A percentile compares a stretch with the other conserved stretches of the same genome.
phyloP scores from a whole-genome alignment of 2,113 vertebrate genomes.

The Isurus oxyrinchus region DNA sequence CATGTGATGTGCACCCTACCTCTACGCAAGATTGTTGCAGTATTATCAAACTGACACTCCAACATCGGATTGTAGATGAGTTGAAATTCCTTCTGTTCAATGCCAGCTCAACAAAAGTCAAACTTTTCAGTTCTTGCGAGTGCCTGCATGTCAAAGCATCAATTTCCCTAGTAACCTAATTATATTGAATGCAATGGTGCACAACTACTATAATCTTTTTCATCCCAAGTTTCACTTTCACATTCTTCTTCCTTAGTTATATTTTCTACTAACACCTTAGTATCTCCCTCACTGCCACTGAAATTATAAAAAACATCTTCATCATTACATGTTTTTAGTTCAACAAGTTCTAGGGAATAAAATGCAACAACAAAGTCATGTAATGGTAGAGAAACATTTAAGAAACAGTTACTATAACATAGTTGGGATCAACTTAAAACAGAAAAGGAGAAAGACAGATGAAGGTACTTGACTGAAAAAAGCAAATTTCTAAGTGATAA shows the following conservation, averaged over 20 bases:
- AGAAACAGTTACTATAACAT: not conserved
- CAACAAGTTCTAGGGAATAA: not conserved
- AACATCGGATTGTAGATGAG: not conserved
- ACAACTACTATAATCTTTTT: not conserved
- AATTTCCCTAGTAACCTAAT: not conserved
- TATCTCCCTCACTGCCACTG: not conserved
- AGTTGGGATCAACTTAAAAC: too few species aligned
- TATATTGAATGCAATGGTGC: not conserved
- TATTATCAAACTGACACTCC: not conserved
- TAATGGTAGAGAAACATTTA: not conserved
- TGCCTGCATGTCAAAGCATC: not conserved
- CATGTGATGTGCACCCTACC: not conserved
- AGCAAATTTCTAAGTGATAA: not conserved
- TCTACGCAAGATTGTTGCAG: not conserved
- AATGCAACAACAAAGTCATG: not conserved
- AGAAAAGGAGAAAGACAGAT: not conserved
- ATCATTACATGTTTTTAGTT: not conserved
- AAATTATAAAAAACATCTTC: not conserved
- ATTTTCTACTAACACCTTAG: not conserved
- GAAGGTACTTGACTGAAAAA: not conserved
- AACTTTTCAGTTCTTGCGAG: not conserved
- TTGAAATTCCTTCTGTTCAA: not conserved
- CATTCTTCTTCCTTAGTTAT: not conserved
- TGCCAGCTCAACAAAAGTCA: not conserved
- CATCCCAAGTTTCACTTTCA: not conserved